Conservation (phyloP, 2,888 invertebrate genomes). For the Reticulitermes lucifugus region DNA sequence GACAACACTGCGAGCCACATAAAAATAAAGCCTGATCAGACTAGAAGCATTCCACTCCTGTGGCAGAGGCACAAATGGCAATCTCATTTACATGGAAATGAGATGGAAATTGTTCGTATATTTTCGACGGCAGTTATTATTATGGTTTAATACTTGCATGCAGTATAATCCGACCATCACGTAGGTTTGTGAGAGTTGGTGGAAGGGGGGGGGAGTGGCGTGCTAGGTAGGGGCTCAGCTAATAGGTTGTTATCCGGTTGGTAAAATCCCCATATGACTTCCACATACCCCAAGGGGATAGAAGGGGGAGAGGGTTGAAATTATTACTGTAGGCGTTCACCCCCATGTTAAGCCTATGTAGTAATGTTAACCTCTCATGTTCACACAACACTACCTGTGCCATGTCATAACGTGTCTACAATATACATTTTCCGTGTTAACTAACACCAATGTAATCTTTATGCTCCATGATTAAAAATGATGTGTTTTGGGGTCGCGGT, state of each 20-base stretch:
- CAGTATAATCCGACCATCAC: slow-evolving; percentile 49
- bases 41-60: slow-evolving; percentile 15
- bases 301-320: slow-evolving; percentile 14
- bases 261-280: slow-evolving; percentile 49
- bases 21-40: slow-evolving; percentile 15
- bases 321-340: slow-evolving; percentile 17
- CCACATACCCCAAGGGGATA: slow-evolving; percentile 20
- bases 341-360: not conserved
- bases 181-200: slow-evolving; percentile 40
- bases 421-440: slow-evolving; percentile 40
- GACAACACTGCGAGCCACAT: not conserved
- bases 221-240: slow-evolving; percentile 32
- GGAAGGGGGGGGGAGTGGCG: not conserved
- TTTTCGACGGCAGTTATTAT: slow-evolving; percentile 50
- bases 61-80: slow-evolving; percentile 44
- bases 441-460: slow-evolving; percentile 34
- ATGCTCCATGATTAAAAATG: slow-evolving; percentile 35
- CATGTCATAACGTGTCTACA: slow-evolving; percentile 34
- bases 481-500: slow-evolving; percentile 15
- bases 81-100: slow-evolving; percentile 53
- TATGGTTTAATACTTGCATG: slow-evolving; percentile 51
- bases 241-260: slow-evolving; percentile 52
- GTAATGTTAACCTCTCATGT: slow-evolving; percentile 2
- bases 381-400: slow-evolving; percentile 19
- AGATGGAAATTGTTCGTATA: slow-evolving; percentile 53